Evolutionary conservation across 2,113 vertebrate species (phyloP), one percentile per base, ranked within the genome.

Genomic region (Spheniscus mendiculus): DNA sequence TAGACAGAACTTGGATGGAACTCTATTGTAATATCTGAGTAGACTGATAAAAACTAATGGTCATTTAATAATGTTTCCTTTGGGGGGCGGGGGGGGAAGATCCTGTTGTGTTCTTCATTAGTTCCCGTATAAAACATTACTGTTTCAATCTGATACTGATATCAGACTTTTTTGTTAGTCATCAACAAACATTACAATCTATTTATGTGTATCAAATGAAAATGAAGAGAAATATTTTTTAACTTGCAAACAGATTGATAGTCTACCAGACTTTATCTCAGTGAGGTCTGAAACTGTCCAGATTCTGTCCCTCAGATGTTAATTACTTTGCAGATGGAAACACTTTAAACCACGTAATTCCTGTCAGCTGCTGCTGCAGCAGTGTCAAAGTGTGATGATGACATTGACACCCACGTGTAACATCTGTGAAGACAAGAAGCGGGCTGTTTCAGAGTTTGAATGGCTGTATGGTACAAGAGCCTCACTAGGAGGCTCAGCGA

Each of bases 51-150:
- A 83, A 86, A 29, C 11, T 15, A 34, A 22, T 15, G 20, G 15
- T 52, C 5, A 11, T 67, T 87, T 74, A 55, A 45, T 61, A 8
- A 4, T 18, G 19, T 91, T 87, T 70, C 23, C 15, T 74, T 40
- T 27, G 23, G 4, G 4, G 14, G 6, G 14, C 42, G 2, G 15
- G 13, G 7, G 11, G 8, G 12, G 32, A 1, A 1, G 53, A 36
- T 80, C 25, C 40, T 58, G 36, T 42, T 49, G 29, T 59, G 20
- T 32, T 74, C 62, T 56, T 70, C 10, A 59, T 63, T 20, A 42
- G 6, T 83, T 89, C 38, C 32, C 2, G 1, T 40, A 15, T 27
- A 16, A 83, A 83, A 71, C 40, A 18, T 36, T 49, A 22, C 21
- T 72, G 0, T 89, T 93, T 79, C 42, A 74, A 0, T 71, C 21